These are phyloP conservation scores for Chlorospingus flavigularis DNA, from an alignment of 2,797 vertebrate species.

Conservation along the genomic window DNA sequence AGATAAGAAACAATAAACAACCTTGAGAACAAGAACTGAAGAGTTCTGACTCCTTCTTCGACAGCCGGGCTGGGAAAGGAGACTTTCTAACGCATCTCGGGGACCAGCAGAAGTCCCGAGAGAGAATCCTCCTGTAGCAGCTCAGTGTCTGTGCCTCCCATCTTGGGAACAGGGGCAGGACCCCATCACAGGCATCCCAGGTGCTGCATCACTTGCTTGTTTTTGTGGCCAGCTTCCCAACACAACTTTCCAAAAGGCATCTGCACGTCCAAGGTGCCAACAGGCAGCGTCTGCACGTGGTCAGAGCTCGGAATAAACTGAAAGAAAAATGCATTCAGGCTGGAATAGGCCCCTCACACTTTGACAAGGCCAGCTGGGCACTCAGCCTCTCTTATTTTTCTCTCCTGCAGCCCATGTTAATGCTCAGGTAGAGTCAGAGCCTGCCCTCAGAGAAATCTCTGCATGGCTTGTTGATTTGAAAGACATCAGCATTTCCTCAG, in stretches of 20 bases:
- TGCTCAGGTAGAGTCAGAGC: neutral
- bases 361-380: neutral
- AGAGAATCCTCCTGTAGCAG: neutral
- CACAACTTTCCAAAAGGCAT: constrained; percentile 48
- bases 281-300: neutral
- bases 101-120: too few relatives aligned
- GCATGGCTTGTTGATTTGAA: neutral
- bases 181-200: neutral
- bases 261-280: constrained; percentile 7
- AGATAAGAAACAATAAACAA: too few relatives aligned
- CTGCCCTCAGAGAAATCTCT: neutral
- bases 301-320: neutral
- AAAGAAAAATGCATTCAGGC: neutral
- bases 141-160: neutral
- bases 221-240: constrained; percentile 43
- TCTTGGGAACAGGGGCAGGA: constrained; percentile 34
- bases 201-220: neutral
- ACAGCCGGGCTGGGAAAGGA: too few relatives aligned
- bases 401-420: neutral
- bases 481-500: neutral
- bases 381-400: neutral
- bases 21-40: too few relatives aligned
- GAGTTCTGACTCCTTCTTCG: too few relatives aligned
- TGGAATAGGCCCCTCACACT: neutral
- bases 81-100: too few relatives aligned